Base-by-base conservation (phyloP, 2,797 vertebrate genomes). In the Enteromius thamalakanensis region DNA sequence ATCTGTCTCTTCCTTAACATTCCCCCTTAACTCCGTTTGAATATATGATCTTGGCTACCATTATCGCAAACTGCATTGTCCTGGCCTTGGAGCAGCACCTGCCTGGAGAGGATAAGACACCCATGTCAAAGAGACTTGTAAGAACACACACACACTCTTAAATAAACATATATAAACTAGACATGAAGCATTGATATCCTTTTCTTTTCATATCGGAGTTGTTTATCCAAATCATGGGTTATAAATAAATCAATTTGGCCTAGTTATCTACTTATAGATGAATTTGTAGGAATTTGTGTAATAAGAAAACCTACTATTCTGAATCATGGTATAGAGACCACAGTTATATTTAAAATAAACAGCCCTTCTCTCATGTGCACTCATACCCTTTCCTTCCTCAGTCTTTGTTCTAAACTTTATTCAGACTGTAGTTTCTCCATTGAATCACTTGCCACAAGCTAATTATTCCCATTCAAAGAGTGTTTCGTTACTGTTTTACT, bases 41-140 rank as follows among this genome's bases (percentile, higher is more conserved):
- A 90, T 99, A 99, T 91, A 99, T 99, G 98, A 99, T 99, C 92
- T 94, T 99, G 88, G 94, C 97, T 42, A 99, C 98, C 90, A 99
- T 99, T 91, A 99, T 99, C 47, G 98, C 98, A 89, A 99, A 99
- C 94, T 99, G 98, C 89, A 97, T 99, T 0, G 98, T 99, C 81
- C 89, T 99, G 92, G 98, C 98, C 21, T 92, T 99, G 89, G 98
- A 99, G 91, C 98, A 99, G 89, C 98, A 99, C 79, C 95, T 99
- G n/a, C 98, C 98, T 0, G 97, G 95, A 88, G 98, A 98, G 0
- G 98, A 99, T 94, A 99, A 99, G 94, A 99, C 98, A 0, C 98
- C 98, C 8, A 98, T 99, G 97, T 98, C 98, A 37, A 96, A 97
- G 90, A 96, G 96, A 92, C 94, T 99, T 95, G 98, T 99, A 87